Percentiles rank a stretch among this genome's conserved stretches.
These are phyloP conservation scores for Alaudala cheleensis DNA, from an alignment of 2,113 vertebrate species.

Conservation along the genomic window DNA sequence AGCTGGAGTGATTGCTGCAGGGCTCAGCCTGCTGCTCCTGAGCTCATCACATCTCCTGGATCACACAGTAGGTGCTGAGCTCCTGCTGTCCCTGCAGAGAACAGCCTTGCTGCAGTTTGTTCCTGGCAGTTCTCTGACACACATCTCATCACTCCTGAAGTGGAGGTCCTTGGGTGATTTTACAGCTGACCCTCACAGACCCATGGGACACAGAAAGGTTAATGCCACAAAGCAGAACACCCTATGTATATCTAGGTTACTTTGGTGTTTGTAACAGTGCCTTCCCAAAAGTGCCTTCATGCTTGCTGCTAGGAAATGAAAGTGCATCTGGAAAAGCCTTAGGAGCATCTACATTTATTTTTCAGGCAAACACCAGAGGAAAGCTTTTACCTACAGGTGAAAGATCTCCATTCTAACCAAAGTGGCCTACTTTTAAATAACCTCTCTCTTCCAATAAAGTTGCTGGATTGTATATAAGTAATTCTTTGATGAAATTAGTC, in stretches of 20 bases:
- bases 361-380: background rate
- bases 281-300: background rate
- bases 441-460: background rate
- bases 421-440: background rate
- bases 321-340: background rate
- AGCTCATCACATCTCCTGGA: background rate
- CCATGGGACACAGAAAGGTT: background rate
- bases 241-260: background rate
- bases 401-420: background rate
- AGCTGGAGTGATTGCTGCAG: background rate
- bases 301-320: background rate
- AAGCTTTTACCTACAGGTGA: background rate
- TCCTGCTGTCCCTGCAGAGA: background rate
- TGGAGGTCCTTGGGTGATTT: background rate
- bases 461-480: background rate
- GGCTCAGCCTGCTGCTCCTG: background rate
- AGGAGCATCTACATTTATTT: background rate
- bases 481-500: background rate
- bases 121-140: background rate
- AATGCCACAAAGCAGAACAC: background rate
- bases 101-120: background rate
- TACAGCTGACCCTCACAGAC: rapidly evolving
- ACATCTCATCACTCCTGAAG: background rate
- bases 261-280: background rate
- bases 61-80: rapidly evolving